These are phyloP conservation scores for Poeciliopsis presidionis DNA, from an alignment of 2,797 vertebrate species.

Conservation along the genomic window DNA sequence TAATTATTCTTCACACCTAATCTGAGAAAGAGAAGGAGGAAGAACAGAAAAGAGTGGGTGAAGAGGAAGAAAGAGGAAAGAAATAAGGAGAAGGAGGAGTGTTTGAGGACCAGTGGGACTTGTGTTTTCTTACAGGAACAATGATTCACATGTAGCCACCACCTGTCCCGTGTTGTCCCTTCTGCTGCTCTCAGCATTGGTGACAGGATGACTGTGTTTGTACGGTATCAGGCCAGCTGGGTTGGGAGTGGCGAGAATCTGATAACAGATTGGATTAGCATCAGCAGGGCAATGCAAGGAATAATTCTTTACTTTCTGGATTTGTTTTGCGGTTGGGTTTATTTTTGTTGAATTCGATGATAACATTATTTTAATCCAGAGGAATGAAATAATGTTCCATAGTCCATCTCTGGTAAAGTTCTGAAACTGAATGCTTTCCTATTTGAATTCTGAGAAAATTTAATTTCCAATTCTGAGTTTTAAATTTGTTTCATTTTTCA, in stretches of 20 bases:
- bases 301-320: constrained; percentile 45
- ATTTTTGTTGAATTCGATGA: constrained; percentile 29
- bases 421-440: not conserved
- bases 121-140: constrained; percentile 76
- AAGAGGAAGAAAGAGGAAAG: constrained; percentile 25
- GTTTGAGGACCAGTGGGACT: constrained; percentile 66
- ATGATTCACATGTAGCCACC: constrained; percentile 76
- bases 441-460: not conserved
- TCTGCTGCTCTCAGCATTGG: constrained; percentile 70
- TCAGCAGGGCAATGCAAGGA: constrained; percentile 60
- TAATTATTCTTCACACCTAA: constrained; percentile 83
- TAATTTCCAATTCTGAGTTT: not conserved
- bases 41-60: constrained; percentile 58
- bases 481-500: not conserved
- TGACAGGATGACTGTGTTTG: constrained; percentile 74
- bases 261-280: constrained; percentile 67
- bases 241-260: constrained; percentile 58
- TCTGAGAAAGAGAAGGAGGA: constrained; percentile 68
- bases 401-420: not conserved
- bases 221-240: constrained; percentile 66
- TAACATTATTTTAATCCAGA: constrained; percentile 20
- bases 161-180: constrained; percentile 76
- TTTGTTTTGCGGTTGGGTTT: constrained; percentile 30
- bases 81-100: constrained; percentile 47
- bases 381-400: not conserved